Evolutionary conservation across 2,888 invertebrate genomes (phyloP), one percentile per base, ranked within the genome.

Genomic region (Nipponacmea schrenckii): DNA sequence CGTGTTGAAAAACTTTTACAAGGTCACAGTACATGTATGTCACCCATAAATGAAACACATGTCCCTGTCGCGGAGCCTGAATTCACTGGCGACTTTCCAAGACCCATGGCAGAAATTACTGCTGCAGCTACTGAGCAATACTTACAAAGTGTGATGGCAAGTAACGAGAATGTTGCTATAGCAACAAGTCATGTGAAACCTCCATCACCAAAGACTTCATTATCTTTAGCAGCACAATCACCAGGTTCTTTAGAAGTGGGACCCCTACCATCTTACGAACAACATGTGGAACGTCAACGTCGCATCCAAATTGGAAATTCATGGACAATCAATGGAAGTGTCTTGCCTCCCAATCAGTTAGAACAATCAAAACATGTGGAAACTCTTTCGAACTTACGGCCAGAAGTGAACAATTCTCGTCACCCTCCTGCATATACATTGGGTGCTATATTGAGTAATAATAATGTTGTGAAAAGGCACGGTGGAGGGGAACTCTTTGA

Each of bases 221-320:
- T 82, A 17, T 81, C 81, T 56, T 70, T 66, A n/a, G 71, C 74
- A 3, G 94, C 96, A 39, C 94, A 95, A 75, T 95, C 95, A 77
- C 95, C 96, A 62, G 96, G 96, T 0, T 92, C 93, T n/a, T 93
- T 95, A 83, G 85, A 84, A 64, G 77, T 91, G 62, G 87, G 91
- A 45, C 92, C 92, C 15, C 89, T 88, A 14, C 93, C 93, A 7
- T 91, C 92, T 4, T 93, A 93, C 85, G 92, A 92, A 79, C 92
- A 94, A 73, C 87, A 88, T 64, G 75, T 79, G 12, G 79, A 82
- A 67, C 77, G 80, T 46, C 79, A 81, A 45, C 76, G 77, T 26
- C 72, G 72, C 10, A 46, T 70, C 4, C 50, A 70, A 14, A 56
- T 70, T 5, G 50, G 65, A 45, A 10, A 45, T 20, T 62, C 31